phyloP scores from a whole-genome alignment of 1,140 invertebrate species.

The Zaprionus gabonicus region DNA sequence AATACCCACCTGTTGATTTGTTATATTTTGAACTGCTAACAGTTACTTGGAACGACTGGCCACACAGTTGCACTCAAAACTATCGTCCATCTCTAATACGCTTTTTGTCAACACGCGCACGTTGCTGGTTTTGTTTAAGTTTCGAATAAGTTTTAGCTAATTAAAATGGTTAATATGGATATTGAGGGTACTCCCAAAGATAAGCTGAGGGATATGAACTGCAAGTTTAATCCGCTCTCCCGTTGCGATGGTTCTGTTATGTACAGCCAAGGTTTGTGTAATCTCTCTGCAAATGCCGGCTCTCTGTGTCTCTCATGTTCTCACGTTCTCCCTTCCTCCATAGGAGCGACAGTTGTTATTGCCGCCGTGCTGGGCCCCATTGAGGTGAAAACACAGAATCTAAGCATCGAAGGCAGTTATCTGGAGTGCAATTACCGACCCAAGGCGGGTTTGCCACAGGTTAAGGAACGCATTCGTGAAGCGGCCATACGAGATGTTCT shows the following conservation, averaged over 20 bases:
- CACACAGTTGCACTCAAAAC: not conserved
- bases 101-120: constrained; percentile 45
- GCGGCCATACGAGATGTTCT: constrained; percentile 90
- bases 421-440: constrained; percentile 92
- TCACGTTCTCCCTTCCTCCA: not conserved
- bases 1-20: constrained; percentile 23
- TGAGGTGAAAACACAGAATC: constrained; percentile 91
- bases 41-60: not conserved
- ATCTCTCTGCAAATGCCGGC: constrained; percentile 73
- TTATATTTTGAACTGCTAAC: constrained; percentile 3
- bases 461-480: constrained; percentile 90
- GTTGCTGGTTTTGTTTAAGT: constrained; percentile 45
- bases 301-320: not conserved
- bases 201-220: constrained; percentile 85
- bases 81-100: constrained; percentile 33
- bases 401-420: constrained; percentile 91
- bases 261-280: constrained; percentile 86
- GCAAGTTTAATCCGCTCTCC: constrained; percentile 89
- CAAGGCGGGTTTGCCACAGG: constrained; percentile 90
- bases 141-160: not conserved
- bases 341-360: constrained; percentile 90
- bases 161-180: constrained; percentile 40
- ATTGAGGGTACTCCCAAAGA: constrained; percentile 21
- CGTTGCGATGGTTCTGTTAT: constrained; percentile 91
- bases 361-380: constrained; percentile 93